phyloP scores from a whole-genome alignment of 1,140 invertebrate species.

The Hesperophylax magnus region DNA sequence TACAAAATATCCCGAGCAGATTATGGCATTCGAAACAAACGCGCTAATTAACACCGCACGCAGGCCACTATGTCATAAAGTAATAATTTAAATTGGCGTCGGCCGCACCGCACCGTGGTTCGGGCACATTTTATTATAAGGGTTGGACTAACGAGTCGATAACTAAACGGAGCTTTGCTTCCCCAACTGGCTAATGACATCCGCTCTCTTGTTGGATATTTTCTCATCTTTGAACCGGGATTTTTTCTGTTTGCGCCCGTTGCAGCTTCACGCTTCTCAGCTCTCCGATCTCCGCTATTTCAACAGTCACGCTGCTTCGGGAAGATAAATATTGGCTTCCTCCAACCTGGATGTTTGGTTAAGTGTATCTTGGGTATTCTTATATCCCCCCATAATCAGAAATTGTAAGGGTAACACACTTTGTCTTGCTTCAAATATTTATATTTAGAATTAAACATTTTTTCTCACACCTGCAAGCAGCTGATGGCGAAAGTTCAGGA shows the following conservation, averaged over 20 bases:
- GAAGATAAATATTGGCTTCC: conserved; percentile 53
- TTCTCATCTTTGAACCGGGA: conserved; percentile 42
- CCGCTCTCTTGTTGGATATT: conserved; percentile 32
- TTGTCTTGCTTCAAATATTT: too few species aligned
- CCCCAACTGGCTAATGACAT: conserved; percentile 54
- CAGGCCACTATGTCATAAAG: conserved; percentile 4
- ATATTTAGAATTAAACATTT: too few species aligned
- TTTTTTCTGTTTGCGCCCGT: conserved; percentile 40
- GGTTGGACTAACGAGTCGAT: conserved; percentile 53
- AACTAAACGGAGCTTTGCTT: conserved; percentile 53
- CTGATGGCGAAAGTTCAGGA: too few species aligned
- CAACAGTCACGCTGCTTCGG: conserved; percentile 36
- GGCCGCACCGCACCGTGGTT: background rate
- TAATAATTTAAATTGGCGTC: conserved; percentile 6
- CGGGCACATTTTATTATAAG: conserved; percentile 18
- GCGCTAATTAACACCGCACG: conserved; percentile 9
- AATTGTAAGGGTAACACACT: too few species aligned
- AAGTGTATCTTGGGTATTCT: conserved; percentile 1
- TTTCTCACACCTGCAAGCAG: too few species aligned
- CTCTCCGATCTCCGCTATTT: background rate
- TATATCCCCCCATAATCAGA: background rate
- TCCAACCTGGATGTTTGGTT: conserved; percentile 42
- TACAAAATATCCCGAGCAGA: background rate
- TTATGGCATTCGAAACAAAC: conserved; percentile 6
- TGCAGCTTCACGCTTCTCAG: conserved; percentile 12